Evolutionary conservation across 92 coral and sea anemone genomes (phyloP).

Genomic region (Bergia sp.): DNA sequence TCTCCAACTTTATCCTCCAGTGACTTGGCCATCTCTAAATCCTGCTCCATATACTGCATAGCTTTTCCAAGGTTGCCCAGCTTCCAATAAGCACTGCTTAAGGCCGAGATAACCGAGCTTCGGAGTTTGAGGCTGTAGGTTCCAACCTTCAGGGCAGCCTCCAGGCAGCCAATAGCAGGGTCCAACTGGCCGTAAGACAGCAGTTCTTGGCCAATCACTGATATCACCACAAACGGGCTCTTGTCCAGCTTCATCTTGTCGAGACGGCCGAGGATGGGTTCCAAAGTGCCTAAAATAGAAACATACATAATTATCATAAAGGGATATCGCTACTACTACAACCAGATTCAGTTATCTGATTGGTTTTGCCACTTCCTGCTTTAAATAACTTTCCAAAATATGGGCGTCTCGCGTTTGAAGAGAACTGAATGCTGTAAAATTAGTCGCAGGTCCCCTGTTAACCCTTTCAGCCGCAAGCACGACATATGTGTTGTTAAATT

Average conservation of each 20-base stretch:
- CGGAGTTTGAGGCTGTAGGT: slow-evolving; percentile 95
- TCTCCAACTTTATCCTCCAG: slow-evolving; percentile 92
- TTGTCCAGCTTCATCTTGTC: slow-evolving; percentile 87
- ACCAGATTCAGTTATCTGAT: too few relatives aligned
- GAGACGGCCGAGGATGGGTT: slow-evolving; percentile 81
- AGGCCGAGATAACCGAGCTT: slow-evolving; percentile 96
- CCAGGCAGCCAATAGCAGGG: slow-evolving; percentile 92
- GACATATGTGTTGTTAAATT: too few relatives aligned
- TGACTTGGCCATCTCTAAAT: slow-evolving; percentile 88
- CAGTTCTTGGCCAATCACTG: slow-evolving; percentile 96
- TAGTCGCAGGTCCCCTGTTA: too few relatives aligned
- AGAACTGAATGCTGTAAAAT: too few relatives aligned
- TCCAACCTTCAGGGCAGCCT: slow-evolving; percentile 91
- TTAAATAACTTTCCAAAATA: too few relatives aligned
- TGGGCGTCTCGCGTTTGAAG: too few relatives aligned
- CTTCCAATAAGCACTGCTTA: slow-evolving; percentile 99
- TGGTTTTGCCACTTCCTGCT: too few relatives aligned
- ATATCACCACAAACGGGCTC: slow-evolving; percentile 95
- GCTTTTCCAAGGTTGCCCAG: slow-evolving; percentile 86
- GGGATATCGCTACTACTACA: background rate
- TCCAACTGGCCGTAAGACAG: slow-evolving; percentile 81
- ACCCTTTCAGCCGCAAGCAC: too few relatives aligned
- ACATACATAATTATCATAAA: background rate
- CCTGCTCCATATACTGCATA: slow-evolving; percentile 92
- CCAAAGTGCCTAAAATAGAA: slow-evolving; percentile 65